Percentiles rank a stretch among this genome's conserved stretches.
phyloP scores from a whole-genome alignment of 2,888 invertebrate genomes.

The Apodemia hepburni region DNA sequence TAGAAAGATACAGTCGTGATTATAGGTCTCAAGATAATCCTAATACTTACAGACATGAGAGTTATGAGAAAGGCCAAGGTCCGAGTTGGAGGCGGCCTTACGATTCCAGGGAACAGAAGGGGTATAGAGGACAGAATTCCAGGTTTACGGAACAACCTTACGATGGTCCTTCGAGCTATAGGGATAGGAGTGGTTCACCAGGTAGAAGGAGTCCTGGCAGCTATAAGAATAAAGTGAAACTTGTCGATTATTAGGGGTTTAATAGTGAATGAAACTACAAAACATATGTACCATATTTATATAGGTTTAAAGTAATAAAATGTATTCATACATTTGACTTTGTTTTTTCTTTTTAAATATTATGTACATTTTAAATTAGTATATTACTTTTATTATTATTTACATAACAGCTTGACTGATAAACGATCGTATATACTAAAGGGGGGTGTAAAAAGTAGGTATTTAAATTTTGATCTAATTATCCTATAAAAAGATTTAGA shows the following conservation, averaged over 20 bases:
- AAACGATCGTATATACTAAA: too few relatives aligned
- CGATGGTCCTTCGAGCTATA: conserved; percentile 29
- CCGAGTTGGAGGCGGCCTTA: conserved; percentile 42
- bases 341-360: neutral
- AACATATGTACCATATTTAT: conserved; percentile 26
- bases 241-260: conserved; percentile 57
- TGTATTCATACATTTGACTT: neutral
- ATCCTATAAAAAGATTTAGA: too few relatives aligned
- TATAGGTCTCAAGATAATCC: conserved; percentile 31
- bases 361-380: too few relatives aligned
- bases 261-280: conserved; percentile 18
- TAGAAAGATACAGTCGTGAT: conserved; percentile 41
- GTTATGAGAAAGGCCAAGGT: conserved; percentile 31
- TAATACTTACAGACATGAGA: conserved; percentile 41
- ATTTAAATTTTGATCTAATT: too few relatives aligned
- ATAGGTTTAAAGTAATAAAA: conserved; percentile 25
- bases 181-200: conserved; percentile 22
- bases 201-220: conserved; percentile 33
- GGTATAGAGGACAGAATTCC: conserved; percentile 40
- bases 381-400: too few relatives aligned
- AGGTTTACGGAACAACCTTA: conserved; percentile 35
- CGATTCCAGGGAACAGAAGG: conserved; percentile 40
- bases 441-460: too few relatives aligned
- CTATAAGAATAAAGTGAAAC: conserved; percentile 54
- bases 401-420: too few relatives aligned